Evolutionary conservation across 2,113 vertebrate genomes (phyloP).

Genomic region (Salvator merianae): DNA sequence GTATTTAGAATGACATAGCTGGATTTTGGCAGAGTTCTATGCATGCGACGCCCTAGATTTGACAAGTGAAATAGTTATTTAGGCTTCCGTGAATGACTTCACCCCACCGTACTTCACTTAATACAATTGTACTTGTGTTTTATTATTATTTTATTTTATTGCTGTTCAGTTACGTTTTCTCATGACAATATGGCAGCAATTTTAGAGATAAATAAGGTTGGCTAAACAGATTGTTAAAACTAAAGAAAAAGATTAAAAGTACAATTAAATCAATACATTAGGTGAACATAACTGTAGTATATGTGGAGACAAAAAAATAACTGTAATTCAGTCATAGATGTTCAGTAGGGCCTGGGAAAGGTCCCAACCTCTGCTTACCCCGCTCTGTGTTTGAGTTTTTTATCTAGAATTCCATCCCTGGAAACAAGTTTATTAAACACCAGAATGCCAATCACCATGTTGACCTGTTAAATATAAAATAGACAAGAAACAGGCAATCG

Average conservation of each 20-base stretch:
- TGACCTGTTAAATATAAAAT: slow-evolving; percentile 85
- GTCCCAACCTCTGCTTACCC: slow-evolving; percentile 85
- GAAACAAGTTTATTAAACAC: slow-evolving; percentile 99
- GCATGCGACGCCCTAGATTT: neutral
- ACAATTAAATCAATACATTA: slow-evolving; percentile 50
- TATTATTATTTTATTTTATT: slow-evolving; percentile 46
- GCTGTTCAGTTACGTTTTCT: slow-evolving; percentile 46
- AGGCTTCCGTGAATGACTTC: neutral
- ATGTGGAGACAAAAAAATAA: neutral
- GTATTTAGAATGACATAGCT: neutral
- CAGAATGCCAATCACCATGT: slow-evolving; percentile 99
- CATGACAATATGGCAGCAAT: slow-evolving; percentile 34
- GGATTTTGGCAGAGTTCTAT: too few species aligned
- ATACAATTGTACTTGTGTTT: slow-evolving; percentile 64
- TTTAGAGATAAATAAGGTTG: slow-evolving; percentile 52
- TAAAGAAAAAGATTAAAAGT: slow-evolving; percentile 47
- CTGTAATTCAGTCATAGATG: slow-evolving; percentile 38
- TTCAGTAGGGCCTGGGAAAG: slow-evolving; percentile 55
- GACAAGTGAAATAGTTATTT: neutral
- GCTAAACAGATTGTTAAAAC: slow-evolving; percentile 43
- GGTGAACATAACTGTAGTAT: slow-evolving; percentile 36
- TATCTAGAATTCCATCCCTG: slow-evolving; percentile 99
- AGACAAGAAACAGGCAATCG: slow-evolving; percentile 61
- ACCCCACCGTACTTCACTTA: slow-evolving; percentile 38
- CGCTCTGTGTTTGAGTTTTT: slow-evolving; percentile 98